A percentile compares a stretch with the other conserved stretches of the same genome.
Evolutionary conservation across 2,797 vertebrate genomes (phyloP).

Genomic region (Echeneis naucrates): DNA sequence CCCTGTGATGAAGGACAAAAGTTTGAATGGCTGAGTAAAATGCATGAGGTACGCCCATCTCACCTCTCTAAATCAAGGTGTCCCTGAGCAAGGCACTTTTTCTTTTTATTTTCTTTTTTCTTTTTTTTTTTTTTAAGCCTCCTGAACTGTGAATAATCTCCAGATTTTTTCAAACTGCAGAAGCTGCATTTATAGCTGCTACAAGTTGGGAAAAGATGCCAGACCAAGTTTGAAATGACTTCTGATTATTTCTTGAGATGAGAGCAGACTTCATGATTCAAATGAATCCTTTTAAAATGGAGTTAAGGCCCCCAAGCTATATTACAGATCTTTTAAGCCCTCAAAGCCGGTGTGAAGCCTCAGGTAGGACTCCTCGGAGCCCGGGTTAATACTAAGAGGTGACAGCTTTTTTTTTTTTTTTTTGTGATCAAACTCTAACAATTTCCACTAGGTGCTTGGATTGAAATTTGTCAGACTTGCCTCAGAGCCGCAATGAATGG

Average conservation of each 20-base stretch:
- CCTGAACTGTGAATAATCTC: slow-evolving; percentile 16
- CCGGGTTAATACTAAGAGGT: slow-evolving; percentile 15
- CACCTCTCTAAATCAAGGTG: slow-evolving; percentile 38
- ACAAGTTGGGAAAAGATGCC: neutral
- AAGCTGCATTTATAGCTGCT: neutral
- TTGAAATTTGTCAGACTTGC: slow-evolving; percentile 22
- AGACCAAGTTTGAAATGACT: slow-evolving; percentile 22
- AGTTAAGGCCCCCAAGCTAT: slow-evolving; percentile 10
- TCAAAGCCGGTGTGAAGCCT: slow-evolving; percentile 36
- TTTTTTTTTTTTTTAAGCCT: too few relatives aligned
- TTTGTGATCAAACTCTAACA: slow-evolving; percentile 32
- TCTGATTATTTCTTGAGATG: slow-evolving; percentile 28
- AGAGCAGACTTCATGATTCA: slow-evolving; percentile 35
- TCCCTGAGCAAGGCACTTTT: slow-evolving; percentile 52
- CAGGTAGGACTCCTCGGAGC: slow-evolving; percentile 18
- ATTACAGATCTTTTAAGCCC: slow-evolving; percentile 43
- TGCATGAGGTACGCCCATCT: slow-evolving; percentile 34
- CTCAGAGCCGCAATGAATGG: slow-evolving; percentile 2
- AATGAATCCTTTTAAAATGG: slow-evolving; percentile 38
- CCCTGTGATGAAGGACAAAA: slow-evolving; percentile 55
- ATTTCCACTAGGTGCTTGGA: slow-evolving; percentile 20
- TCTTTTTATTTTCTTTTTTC: too few relatives aligned
- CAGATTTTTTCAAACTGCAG: slow-evolving; percentile 11
- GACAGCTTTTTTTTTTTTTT: slow-evolving; percentile 38
- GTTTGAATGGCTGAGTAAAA: slow-evolving; percentile 46